These are phyloP conservation scores for Ethmia dodecea DNA, from an alignment of 2,888 invertebrate species.

Conservation along the genomic window DNA sequence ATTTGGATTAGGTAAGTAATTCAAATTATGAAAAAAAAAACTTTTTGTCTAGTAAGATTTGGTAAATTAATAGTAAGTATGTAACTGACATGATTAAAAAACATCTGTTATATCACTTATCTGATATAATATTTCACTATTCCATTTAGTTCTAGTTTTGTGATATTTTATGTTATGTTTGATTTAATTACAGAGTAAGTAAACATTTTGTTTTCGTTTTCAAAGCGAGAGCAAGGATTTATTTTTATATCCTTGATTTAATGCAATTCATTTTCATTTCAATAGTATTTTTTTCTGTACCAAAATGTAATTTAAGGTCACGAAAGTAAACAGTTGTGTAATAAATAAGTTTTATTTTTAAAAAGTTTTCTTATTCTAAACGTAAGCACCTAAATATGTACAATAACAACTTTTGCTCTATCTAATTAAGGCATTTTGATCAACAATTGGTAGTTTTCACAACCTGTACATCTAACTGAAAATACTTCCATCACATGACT, in stretches of 20 bases:
- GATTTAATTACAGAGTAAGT: too few relatives aligned
- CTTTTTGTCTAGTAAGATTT: too few relatives aligned
- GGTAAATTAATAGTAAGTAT: too few relatives aligned
- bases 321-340: constrained; percentile 31
- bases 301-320: constrained; percentile 17
- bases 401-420: constrained; percentile 33
- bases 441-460: constrained; percentile 19
- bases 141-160: too few relatives aligned
- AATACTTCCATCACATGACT: neutral
- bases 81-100: too few relatives aligned
- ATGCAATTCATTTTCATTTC: constrained; percentile 24
- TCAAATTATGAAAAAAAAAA: too few relatives aligned
- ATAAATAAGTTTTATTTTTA: constrained; percentile 69
- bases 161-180: too few relatives aligned
- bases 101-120: too few relatives aligned
- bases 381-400: constrained; percentile 52
- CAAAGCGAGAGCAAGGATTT: constrained; percentile 19
- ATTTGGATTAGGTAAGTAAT: too few relatives aligned
- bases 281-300: constrained; percentile 19
- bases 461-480: neutral
- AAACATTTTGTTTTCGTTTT: constrained; percentile 13
- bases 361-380: constrained; percentile 53
- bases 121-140: too few relatives aligned
- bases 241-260: constrained; percentile 26
- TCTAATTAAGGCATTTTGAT: constrained; percentile 23